phyloP scores from a whole-genome alignment of 2,888 invertebrate species.

The Penaeus monodon region DNA sequence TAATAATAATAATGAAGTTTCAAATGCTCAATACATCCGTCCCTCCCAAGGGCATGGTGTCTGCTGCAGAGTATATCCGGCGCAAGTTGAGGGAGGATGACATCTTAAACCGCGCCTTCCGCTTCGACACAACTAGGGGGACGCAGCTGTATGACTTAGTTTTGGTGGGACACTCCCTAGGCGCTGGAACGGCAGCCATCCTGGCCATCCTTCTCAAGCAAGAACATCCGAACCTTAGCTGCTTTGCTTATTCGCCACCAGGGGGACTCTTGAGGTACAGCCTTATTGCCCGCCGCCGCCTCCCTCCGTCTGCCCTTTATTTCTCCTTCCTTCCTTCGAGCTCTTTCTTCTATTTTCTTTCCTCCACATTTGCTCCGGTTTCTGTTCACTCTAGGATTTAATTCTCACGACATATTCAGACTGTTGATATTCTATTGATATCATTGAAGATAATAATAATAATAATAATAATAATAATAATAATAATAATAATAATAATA shows the following conservation, averaged over 20 bases:
- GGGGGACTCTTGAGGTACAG: constrained; percentile 81
- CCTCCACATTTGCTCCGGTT: too few relatives aligned
- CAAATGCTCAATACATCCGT: not conserved
- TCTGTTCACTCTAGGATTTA: too few relatives aligned
- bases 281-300: not conserved
- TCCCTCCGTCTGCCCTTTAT: too few relatives aligned
- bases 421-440: too few relatives aligned
- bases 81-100: constrained; percentile 81
- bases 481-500: too few relatives aligned
- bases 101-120: constrained; percentile 80
- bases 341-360: too few relatives aligned
- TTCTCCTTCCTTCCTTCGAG: too few relatives aligned
- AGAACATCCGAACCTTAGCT: constrained; percentile 81
- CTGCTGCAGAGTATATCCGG: constrained; percentile 86
- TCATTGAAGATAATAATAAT: too few relatives aligned
- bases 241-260: constrained; percentile 87
- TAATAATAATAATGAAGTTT: not conserved
- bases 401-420: too few relatives aligned
- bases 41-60: constrained; percentile 80
- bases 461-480: too few relatives aligned
- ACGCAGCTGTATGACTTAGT: constrained; percentile 72
- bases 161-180: constrained; percentile 83
- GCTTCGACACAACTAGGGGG: constrained; percentile 71
- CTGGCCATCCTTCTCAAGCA: constrained; percentile 84
- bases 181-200: constrained; percentile 87